phyloP scores from a whole-genome alignment of 2,888 invertebrate species.

The Andricus quercusramuli region DNA sequence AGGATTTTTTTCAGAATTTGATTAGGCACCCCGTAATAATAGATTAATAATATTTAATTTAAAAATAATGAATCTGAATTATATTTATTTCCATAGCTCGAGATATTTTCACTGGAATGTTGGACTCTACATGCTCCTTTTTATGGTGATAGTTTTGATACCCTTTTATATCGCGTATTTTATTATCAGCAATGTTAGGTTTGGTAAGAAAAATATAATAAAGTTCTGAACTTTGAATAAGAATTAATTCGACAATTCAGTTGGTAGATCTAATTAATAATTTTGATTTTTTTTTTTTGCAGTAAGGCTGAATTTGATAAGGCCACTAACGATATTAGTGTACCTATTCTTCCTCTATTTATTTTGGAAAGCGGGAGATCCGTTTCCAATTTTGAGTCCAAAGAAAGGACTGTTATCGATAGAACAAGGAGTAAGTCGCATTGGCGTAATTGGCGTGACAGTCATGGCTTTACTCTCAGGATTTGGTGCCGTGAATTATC shows the following conservation, averaged over 20 bases:
- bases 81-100: constrained; percentile 83
- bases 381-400: constrained; percentile 97
- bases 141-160: constrained; percentile 96
- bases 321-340: constrained; percentile 88
- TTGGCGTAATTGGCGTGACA: constrained; percentile 99
- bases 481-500: constrained; percentile 99
- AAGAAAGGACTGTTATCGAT: constrained; percentile 95
- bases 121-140: constrained; percentile 92
- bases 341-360: constrained; percentile 96
- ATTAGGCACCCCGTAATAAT: too few species aligned
- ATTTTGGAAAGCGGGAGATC: constrained; percentile 99
- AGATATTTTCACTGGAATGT: constrained; percentile 97
- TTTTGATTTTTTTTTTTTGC: constrained; percentile 70
- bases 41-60: too few species aligned
- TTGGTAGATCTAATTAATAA: constrained; percentile 24
- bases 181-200: constrained; percentile 92
- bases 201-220: constrained; percentile 82
- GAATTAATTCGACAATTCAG: constrained; percentile 5
- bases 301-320: constrained; percentile 89
- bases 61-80: not conserved
- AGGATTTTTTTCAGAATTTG: too few species aligned
- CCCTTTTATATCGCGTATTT: constrained; percentile 98
- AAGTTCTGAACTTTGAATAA: constrained; percentile 35
- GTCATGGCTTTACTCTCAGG: constrained; percentile 99
- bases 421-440: constrained; percentile 95